A percentile compares a stretch with the other conserved stretches of the same genome.
phyloP scores from a whole-genome alignment of 2,797 vertebrate species.

The Tinamus major region DNA sequence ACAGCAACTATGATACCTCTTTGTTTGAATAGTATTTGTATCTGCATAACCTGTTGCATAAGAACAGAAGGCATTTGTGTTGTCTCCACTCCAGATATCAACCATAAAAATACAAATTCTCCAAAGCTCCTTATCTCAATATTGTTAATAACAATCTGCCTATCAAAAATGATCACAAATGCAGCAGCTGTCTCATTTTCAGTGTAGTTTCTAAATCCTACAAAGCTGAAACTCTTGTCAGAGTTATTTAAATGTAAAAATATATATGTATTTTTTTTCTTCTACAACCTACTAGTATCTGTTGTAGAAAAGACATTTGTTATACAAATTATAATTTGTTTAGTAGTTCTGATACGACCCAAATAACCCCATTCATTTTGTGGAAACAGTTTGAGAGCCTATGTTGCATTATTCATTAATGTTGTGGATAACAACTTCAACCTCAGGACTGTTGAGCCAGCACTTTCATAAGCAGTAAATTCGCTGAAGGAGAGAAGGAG shows the following conservation, averaged over 20 bases:
- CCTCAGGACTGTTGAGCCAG: constrained; percentile 50
- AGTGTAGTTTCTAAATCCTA: constrained; percentile 19
- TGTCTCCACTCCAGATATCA: not conserved
- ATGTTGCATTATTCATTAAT: constrained; percentile 68
- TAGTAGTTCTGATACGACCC: constrained; percentile 62
- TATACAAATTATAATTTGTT: constrained; percentile 67
- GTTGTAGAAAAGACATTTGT: constrained; percentile 31
- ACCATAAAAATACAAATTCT: not conserved
- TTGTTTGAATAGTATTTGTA: not conserved
- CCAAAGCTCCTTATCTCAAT: not conserved
- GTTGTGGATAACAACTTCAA: constrained; percentile 64
- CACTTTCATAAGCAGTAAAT: constrained; percentile 46
- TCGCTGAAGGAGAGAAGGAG: constrained; percentile 2
- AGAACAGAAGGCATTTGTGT: not conserved
- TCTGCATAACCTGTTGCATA: not conserved
- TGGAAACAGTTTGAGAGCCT: constrained; percentile 63
- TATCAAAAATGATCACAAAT: constrained; percentile 38
- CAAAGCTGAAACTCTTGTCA: constrained; percentile 15
- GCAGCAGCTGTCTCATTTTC: not conserved
- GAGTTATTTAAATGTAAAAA: not conserved
- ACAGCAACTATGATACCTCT: not conserved
- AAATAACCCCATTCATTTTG: constrained; percentile 74
- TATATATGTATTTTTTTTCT: constrained; percentile 38
- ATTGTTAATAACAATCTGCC: constrained; percentile 33
- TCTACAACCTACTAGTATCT: constrained; percentile 22